Base-by-base conservation (phyloP, 2,888 invertebrate genomes). In the Alloscopus bannaensis region DNA sequence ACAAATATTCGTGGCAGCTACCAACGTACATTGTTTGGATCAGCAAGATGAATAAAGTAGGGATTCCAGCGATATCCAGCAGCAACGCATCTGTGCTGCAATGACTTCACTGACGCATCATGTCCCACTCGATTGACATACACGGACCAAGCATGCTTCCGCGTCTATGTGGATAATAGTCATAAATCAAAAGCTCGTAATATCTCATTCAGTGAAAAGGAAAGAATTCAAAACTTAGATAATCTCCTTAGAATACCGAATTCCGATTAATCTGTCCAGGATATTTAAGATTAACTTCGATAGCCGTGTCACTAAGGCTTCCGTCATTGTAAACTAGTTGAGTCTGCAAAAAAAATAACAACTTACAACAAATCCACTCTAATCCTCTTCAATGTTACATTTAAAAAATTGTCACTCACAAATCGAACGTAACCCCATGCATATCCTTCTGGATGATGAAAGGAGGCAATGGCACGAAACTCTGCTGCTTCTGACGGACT, bases 1-100 rank as follows among this genome's bases (percentile, higher is more conserved):
- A 36, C 16, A 62, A 40, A 62, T 3, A 42, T 45, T 16, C 2
- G 62, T 40, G 16, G 31, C 13, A 55, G 36, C 13, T 26, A 40
- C 29, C n/a, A 55, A 16, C 90, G 91, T 88, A 95, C 95, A 88
- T 96, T 95, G 47, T 95, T 90, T 0, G 96, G 96, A 89, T 95
- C 95, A 0, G 96, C 96, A 0, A 96, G 90, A 88, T 96, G 96
- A 0, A 95, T 95, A 87, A 93, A 96, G 89, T 92, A 94, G 0
- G 96, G 96, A 90, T 96, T 96, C 96, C 96, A 96, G 13, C 94
- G 91, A 87, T 95, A 96, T 6, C 97, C 97, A 26, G 94, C 95
- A 1, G 97, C 96, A 8, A 95, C 95, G 88, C 97, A 97, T 84
- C 97, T 91, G 0, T 95, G 94, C 83, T 90, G 90, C 79, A 93